Evolutionary conservation across 2,797 vertebrate species (phyloP), one percentile per base, ranked within the genome.

Genomic region (Antennarius maculatus): DNA sequence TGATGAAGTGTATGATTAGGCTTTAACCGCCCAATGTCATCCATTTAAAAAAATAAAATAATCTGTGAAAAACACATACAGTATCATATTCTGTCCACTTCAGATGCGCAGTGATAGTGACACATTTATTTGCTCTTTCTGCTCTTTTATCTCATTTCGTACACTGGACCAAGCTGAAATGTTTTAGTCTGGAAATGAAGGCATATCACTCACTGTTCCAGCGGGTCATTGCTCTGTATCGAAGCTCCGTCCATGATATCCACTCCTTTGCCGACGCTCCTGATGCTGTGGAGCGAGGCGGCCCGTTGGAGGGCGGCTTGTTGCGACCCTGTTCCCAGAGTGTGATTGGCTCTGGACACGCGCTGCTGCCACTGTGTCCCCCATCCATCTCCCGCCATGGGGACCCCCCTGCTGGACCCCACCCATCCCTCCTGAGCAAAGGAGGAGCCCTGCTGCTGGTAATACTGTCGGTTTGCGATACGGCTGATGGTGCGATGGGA

Each of bases 401-500:
- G 59, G 28, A 77, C 28, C 8, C 59, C 80, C 34, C 79, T 66
- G 18, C 79, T 43, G 0, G 82, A 61, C 13, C 79, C 82, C n/a
- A 34, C 17, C 87, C 78, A 84, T 45, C 76, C 72, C 23, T 88
- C 88, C 27, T 77, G 85, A n/a, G 64, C 76, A 0, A 76, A 62
- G n/a, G 17, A 47, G 0, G 92, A 87, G 16, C 27, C 59, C 89
- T 94, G 90, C 37, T 88, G 60, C 47, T 90, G 90, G 56, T 75
- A 66, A 18, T 91, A 86, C 55, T 91, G 89, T 12, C 96, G 93
- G 91, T 97, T 97, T 86, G 95, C 93, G 64, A 95, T 94, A 4
- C 97, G 94, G 84, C 93, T 97, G 54, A 99, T 95, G 15, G 96
- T 98, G 71, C 97, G 93, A 91, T 97, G 95, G 71, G 97, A 96